A percentile compares a stretch with the other conserved stretches of the same genome.
Evolutionary conservation across 2,888 invertebrate genomes (phyloP).

Genomic region (Willowsia nigromaculata): DNA sequence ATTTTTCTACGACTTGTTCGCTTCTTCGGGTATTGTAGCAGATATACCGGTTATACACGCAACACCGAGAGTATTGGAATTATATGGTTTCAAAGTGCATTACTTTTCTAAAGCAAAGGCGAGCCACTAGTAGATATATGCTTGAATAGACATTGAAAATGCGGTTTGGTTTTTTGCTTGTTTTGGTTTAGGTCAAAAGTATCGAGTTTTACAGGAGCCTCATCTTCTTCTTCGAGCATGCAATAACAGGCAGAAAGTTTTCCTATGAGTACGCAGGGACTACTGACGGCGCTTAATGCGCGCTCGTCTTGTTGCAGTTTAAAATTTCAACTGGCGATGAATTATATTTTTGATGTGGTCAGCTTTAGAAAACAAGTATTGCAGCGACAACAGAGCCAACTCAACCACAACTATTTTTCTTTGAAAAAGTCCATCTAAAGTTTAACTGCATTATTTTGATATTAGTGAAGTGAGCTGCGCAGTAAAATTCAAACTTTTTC

Average conservation of each 20-base stretch:
- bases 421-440: not conserved
- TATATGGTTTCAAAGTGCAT: not conserved
- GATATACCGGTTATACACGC: conserved; percentile 27
- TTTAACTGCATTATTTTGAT: not conserved
- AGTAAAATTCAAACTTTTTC: not conserved
- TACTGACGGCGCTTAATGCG: too few relatives aligned
- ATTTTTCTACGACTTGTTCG: not conserved
- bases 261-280: too few relatives aligned
- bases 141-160: conserved; percentile 39
- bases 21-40: not conserved
- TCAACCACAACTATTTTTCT: not conserved
- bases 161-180: not conserved
- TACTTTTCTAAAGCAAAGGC: not conserved
- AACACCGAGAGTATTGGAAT: not conserved
- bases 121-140: not conserved
- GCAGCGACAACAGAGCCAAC: not conserved
- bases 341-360: conserved; percentile 38
- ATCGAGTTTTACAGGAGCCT: not conserved
- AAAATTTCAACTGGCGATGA: conserved; percentile 22
- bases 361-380: not conserved
- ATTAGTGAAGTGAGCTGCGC: not conserved
- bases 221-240: not conserved
- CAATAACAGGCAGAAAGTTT: too few relatives aligned
- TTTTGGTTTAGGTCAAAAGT: conserved; percentile 27
- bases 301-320: conserved; percentile 18